Evolutionary conservation across 2,113 vertebrate species (phyloP), one percentile per base, ranked within the genome.

Genomic region (Pyrgilauda ruficollis): DNA sequence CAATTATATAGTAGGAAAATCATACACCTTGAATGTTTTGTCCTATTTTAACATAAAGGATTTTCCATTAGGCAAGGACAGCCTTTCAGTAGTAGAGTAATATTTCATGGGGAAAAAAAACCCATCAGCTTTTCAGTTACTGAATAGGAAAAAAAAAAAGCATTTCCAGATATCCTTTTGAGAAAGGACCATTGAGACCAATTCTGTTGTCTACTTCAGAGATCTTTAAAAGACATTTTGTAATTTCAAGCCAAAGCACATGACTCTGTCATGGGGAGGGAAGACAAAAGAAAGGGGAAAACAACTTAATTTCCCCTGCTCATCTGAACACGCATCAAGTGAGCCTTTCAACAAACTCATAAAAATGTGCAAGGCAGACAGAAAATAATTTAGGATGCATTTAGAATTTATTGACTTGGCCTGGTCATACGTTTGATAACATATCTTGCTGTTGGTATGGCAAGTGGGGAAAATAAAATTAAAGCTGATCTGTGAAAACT

Each of bases 361-460:
- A 83, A 89, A 91, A 81, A 78, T 30, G 47, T 43, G 66, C 47
- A 88, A 88, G 85, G 73, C 47, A 84, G 87, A 84, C n/a, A 89
- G 41, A 89, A 94, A 92, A 85, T 73, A 90, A 87, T 85, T 92
- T 47, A 73, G 66, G 53, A 82, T 58, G 47, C 67, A 85, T 88
- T 83, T 56, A 88, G 55, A 86, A 67, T 94, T 69, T 91, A 96
- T 73, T 93, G 89, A 90, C 70, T 91, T 93, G 84, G 84, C 50
- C 91, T 28, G 46, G 78, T 79, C 91, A 47, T 22, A 76, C 6
- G 1, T 59, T 89, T 90, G 84, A 91, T 66, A 93, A 84, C 27
- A 0, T 35, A 79, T 53, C 67, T 87, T 83, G 66, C 49, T 76
- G 27, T 17, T 77, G 50, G 91, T 66, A 79, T 3, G 49, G 53